phyloP scores from a whole-genome alignment of 1,140 invertebrate species.

The Sycophila sp. region DNA sequence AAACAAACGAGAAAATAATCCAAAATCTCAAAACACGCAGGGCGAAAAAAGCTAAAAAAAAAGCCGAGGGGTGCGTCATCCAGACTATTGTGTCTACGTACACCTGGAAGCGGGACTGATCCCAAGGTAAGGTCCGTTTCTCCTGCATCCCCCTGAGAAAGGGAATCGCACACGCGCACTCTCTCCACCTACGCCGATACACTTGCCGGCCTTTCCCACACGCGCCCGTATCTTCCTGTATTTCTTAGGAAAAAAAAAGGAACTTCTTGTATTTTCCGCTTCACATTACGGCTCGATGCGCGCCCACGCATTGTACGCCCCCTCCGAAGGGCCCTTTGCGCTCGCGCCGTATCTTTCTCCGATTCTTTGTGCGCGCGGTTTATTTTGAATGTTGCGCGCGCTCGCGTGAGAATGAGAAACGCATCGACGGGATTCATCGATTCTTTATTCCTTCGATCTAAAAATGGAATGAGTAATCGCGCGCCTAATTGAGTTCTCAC shows the following conservation, averaged over 20 bases:
- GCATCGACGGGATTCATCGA: no score
- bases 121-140: background rate
- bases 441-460: no score
- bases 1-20: background rate
- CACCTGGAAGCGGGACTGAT: background rate
- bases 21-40: background rate
- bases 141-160: background rate
- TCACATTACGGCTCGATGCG: conserved; percentile 3
- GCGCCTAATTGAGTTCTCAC: background rate
- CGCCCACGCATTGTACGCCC: background rate
- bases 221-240: background rate
- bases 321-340: background rate
- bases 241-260: conserved; percentile 3
- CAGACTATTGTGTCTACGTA: background rate
- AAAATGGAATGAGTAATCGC: background rate
- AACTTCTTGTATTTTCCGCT: conserved; percentile 19
- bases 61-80: background rate
- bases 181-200: background rate
- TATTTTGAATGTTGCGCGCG: background rate
- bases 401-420: background rate
- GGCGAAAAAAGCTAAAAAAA: no score
- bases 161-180: background rate
- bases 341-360: background rate
- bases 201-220: conserved; percentile 32
- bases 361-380: background rate